Base-by-base conservation (phyloP, 2,888 invertebrate genomes). In the Acanthosoma haemorrhoidale region DNA sequence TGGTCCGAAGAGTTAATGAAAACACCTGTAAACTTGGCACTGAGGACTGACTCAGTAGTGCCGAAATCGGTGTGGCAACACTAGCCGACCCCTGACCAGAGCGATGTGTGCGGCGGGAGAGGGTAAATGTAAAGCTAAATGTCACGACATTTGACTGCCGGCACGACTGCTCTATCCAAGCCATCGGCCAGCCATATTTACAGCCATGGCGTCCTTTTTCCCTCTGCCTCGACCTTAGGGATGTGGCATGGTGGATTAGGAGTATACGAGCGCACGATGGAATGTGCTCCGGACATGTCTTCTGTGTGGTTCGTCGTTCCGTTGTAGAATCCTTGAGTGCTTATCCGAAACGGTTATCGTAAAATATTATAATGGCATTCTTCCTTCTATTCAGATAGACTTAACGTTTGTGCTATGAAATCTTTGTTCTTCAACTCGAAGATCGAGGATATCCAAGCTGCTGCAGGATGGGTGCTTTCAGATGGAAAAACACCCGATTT, bases 131-230 rank as follows among this genome's bases (percentile, higher is more conserved):
- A 39, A 25, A 41, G 64, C 64, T 39, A 71, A 72, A 72, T 72
- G 72, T 72, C 72, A 72, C 68, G 72, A 72, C 72, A 72, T 72
- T 72, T 72, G 70, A 57, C 59, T 61, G 51, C 68, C 59, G 61
- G 59, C 69, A 70, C 71, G 71, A 71, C 29, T 68, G 15, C 41
- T n/a, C n/a, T n/a, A n/a, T n/a, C n/a, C n/a, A n/a, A n/a, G n/a
- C 43, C 38, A 61, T 71, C 68, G 31, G 59, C 70, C 57, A 51
- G 25, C 51, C 29, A 13, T 25, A 25, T 51, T 51, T 6, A 13
- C 25, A 51, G 51, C 4, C 25, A 25, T 6, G 4, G 5, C 32
- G 32, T 4, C 32, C n/a, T 32, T 32, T 9, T 4, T 51, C 25
- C 3, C 3, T n/a, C 51, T n/a, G 8, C 21, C 16, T 18, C 9